Base-by-base conservation (phyloP, 2,797 vertebrate genomes). In the Clarias fuscus region DNA sequence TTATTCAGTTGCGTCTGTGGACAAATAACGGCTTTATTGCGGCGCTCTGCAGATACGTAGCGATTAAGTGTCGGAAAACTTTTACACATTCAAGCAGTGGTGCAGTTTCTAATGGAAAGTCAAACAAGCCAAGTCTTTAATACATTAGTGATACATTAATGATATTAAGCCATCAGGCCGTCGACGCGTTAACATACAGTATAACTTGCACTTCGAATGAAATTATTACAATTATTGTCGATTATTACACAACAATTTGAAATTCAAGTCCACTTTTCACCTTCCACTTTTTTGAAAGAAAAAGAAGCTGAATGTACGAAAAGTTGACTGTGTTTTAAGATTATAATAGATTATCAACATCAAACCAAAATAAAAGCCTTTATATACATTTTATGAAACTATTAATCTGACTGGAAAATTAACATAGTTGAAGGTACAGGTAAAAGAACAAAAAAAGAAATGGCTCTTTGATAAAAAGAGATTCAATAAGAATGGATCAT, bases 1-100 rank as follows among this genome's bases (percentile, higher is more conserved):
- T 61, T 84, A 68, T 77, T 73, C 85, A 76, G 73, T 84, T 33
- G 83, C 65, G 83, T 33, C 72, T 76, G 71, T 75, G 79, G 85
- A 84, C 68, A 88, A 56, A 80, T 61, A 48, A 67, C n/a, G 27
- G 48, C 27, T 59, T 76, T 81, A 79, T 67, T 84, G 43, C 58
- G 58, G 43, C 27, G 30, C n/a, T 61, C 58, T 17, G 67, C 53
- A 85, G 24, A 79, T 71, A 37, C 37, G 37, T 37, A 85, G 65
- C 43, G 53, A 79, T 71, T 43, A 58, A 40, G n/a, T 48, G 58
- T 56, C 82, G n/a, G 56, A 62, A 75, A 83, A 40, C 64, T 78
- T 78, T 70, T 30, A 40, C 7, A 24, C 40, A 33, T 78, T 73
- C 27, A 8, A 72, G 72, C 53, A 72, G 18, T 61, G 33, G 33